Conservation (phyloP, 92 coral and sea anemone species). For the Phenganax marumi region DNA sequence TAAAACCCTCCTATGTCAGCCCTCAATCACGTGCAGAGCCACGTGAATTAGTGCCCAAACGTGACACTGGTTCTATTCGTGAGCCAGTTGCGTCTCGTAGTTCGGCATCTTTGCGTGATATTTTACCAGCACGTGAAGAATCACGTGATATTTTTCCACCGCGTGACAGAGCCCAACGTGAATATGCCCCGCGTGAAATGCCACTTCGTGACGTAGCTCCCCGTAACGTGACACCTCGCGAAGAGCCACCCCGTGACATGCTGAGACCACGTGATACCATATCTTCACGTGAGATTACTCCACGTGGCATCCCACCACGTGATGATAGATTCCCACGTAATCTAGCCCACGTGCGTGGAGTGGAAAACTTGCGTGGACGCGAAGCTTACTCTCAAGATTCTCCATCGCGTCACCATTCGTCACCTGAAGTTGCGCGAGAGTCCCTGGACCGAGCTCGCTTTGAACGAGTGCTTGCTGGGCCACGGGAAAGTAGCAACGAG, state of each 20-base stretch:
- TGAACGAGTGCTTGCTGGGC: constrained; percentile 12
- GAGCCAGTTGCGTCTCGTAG: constrained; percentile 20
- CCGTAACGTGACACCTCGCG: constrained; percentile 13
- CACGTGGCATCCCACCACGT: constrained; percentile 28
- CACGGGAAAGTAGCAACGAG: constrained; percentile 11
- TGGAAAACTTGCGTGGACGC: constrained; percentile 3
- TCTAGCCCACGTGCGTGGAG: constrained; percentile 13
- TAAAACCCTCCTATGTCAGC: constrained; percentile 8
- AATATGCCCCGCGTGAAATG: neutral
- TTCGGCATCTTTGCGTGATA: constrained; percentile 27
- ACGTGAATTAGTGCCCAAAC: constrained; percentile 4
- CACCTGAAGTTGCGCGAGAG: constrained; percentile 13
- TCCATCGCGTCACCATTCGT: constrained; percentile 27
- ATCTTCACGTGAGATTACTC: constrained; percentile 23
- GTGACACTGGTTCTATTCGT: constrained; percentile 6
- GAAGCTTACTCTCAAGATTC: neutral
- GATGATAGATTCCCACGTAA: neutral
- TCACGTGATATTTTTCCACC: neutral
- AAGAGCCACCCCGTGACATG: constrained; percentile 16
- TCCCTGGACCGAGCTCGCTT: constrained; percentile 39
- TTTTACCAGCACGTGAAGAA: constrained; percentile 24
- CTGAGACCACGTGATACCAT: neutral
- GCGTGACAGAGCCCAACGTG: neutral
- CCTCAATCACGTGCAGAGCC: constrained; percentile 3
- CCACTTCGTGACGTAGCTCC: constrained; percentile 4